Evolutionary conservation across 2,797 vertebrate species (phyloP), one percentile per base, ranked within the genome.

Genomic region (Chlorospingus flavigularis): DNA sequence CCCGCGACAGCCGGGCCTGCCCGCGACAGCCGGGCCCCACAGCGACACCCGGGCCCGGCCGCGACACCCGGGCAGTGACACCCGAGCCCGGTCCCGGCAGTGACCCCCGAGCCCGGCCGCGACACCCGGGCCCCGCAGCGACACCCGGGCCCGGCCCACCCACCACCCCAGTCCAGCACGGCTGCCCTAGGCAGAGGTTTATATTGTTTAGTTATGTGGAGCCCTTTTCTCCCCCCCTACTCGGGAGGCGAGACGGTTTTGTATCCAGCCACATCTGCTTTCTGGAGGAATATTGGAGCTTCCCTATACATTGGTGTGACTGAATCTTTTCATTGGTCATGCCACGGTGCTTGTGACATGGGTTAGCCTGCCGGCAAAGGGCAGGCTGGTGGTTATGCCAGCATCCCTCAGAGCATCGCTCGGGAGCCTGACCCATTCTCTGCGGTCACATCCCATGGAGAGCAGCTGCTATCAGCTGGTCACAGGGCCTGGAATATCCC

Each of bases 161-260:
- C 17, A 2, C 24, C 24, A 0, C 10, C 4, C 6, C 20, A 1
- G 16, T 16, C 17, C 28, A 5, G 21, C 26, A 7, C 47, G 35
- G n/a, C 17, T 1, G 0, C n/a, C 13, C 6, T 2, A 5, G 53
- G 33, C 23, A 0, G 17, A 19, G 6, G 1, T 6, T 19, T 47
- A 7, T 31, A 9, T 17, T 8, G 1, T 48, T 24, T 5, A 19
- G 7, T 13, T 87, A 9, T 33, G 16, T 19, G 19, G 42, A 20
- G 23, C 42, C 14, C 20, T 48, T 58, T 33, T 14, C 2, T 30
- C 10, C 9, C 17, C 17, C 18, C 10, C 7, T 8, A 1, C 31
- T 25, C 17, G 20, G 30, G 12, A 51, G 24, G 9, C 7, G 40
- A 37, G 48, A 21, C 5, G 6, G 9, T 10, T 54, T 58, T 20